Evolutionary conservation across 1,140 invertebrate genomes (phyloP), one percentile per base, ranked within the genome.

Genomic region (Hypsibius dujardini): DNA sequence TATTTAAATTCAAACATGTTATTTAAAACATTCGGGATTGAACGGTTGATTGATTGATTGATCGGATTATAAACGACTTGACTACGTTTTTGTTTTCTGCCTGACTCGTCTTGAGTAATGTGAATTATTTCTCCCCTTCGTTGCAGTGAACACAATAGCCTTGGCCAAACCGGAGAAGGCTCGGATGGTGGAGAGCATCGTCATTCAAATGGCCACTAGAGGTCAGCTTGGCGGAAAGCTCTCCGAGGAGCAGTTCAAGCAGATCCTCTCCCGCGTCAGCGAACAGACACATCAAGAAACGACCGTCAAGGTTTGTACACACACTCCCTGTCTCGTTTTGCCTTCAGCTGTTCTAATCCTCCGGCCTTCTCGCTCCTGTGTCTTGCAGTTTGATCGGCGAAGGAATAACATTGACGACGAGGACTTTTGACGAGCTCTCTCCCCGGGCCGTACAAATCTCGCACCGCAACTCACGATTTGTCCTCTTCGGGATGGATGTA

Each of bases 141-240:
- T 84, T 83, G 47, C 79, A 95, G 92, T 97, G 75, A 95, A 94
- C 76, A 97, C 90, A 72, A 84, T 97, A 59, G 87, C 88, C 77
- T 80, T 95, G 71, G 90, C 91, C 72, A 96, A 94, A 81, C 93
- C 94, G 59, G 92, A 95, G 75, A 96, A 95, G 80, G 93, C 88
- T 7, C 84, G 86, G 79, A 89, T 92, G 88, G 86, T 96, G 40
- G 92, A 97, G 83, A 87, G 87, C 74, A 90, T 95, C 86, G 84
- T 97, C 71, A 83, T 95, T 59, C 85, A 87, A 74, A 95, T 96
- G 92, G 92, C 90, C 46, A 86, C 90, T 77, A 84, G 84, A 76
- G 90, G 90, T 46, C 89, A 90, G 80, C 80, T 95, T 70, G 78
- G 82, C 62, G 85, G 85, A 45, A 90, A 87, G 74, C 71, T 75